These are phyloP conservation scores for Steatocranus sp. DNA, from an alignment of 2,797 vertebrate genomes.

Conservation along the genomic window DNA sequence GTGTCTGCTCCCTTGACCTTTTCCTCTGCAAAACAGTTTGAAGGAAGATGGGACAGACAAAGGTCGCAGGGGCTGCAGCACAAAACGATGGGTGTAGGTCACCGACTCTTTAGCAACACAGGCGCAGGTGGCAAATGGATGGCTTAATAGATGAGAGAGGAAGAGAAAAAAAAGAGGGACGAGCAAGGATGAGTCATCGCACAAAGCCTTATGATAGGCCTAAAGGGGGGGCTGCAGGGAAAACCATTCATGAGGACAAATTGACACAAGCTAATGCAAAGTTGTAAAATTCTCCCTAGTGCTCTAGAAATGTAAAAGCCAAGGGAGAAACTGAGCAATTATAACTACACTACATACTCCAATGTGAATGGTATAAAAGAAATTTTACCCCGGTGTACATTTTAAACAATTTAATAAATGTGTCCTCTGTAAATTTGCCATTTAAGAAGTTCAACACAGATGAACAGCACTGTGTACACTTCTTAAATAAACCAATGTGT, in stretches of 20 bases:
- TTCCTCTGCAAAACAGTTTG: conserved; percentile 3
- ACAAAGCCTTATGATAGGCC: conserved; percentile 30
- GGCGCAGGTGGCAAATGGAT: conserved; percentile 48
- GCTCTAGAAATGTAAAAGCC: conserved; percentile 22
- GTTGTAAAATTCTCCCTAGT: conserved; percentile 39
- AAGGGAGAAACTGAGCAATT: background rate
- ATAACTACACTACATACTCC: background rate
- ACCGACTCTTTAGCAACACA: conserved; percentile 26
- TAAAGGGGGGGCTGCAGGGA: conserved; percentile 14
- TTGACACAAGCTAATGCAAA: conserved; percentile 37
- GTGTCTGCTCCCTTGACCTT: conserved; percentile 52
- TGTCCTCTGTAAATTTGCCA: background rate
- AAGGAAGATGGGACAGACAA: conserved; percentile 13
- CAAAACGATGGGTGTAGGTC: conserved; percentile 21
- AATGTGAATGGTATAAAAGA: background rate
- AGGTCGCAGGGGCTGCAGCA: background rate
- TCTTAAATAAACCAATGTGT: conserved; percentile 11
- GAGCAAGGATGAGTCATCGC: conserved; percentile 55
- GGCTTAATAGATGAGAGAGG: conserved; percentile 46
- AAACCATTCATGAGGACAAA: conserved; percentile 54
- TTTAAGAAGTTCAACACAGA: conserved; percentile 10
- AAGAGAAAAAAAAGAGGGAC: background rate
- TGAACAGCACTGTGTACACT: conserved; percentile 27
- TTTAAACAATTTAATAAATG: background rate
- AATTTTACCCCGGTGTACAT: background rate